phyloP scores from a whole-genome alignment of 1,140 invertebrate species.

The Drosophila pallidifrons region DNA sequence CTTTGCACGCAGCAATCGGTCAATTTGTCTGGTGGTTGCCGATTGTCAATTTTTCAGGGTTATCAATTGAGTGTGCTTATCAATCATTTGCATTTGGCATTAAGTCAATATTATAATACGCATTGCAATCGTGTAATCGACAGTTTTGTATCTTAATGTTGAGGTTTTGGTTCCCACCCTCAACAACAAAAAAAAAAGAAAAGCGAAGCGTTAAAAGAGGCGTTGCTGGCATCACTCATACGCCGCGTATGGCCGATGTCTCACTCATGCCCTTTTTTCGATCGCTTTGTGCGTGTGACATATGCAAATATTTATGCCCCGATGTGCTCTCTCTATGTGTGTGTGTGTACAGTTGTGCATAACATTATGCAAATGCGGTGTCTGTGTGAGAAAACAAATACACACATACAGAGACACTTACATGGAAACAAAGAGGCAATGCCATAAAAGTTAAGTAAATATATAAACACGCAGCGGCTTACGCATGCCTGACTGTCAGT shows the following conservation, averaged over 20 bases:
- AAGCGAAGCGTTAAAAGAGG: background rate
- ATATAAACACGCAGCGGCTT: slow-evolving; percentile 55
- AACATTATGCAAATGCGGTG: slow-evolving; percentile 55
- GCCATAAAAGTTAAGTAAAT: slow-evolving; percentile 41
- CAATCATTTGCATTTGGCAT: slow-evolving; percentile 31
- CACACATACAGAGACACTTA: background rate
- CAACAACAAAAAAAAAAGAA: background rate
- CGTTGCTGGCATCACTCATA: slow-evolving; percentile 30
- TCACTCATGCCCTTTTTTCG: slow-evolving; percentile 3
- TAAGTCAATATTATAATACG: slow-evolving; percentile 27
- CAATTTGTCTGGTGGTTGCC: slow-evolving; percentile 3
- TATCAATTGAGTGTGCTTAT: slow-evolving; percentile 29
- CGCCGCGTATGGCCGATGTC: slow-evolving; percentile 28
- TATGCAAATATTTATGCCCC: slow-evolving; percentile 54
- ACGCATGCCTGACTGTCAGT: slow-evolving; percentile 64
- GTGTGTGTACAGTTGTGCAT: slow-evolving; percentile 46
- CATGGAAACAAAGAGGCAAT: slow-evolving; percentile 13
- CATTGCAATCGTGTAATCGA: slow-evolving; percentile 18
- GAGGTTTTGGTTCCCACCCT: background rate
- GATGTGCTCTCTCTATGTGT: slow-evolving; percentile 5
- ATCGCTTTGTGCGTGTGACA: slow-evolving; percentile 48
- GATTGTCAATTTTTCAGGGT: background rate
- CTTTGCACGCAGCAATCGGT: background rate
- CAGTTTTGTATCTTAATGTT: slow-evolving; percentile 23
- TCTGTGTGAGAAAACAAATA: slow-evolving; percentile 20